These are phyloP conservation scores for Pseudomyrmex cubaensis DNA, from an alignment of 1,140 invertebrate genomes.

Conservation along the genomic window DNA sequence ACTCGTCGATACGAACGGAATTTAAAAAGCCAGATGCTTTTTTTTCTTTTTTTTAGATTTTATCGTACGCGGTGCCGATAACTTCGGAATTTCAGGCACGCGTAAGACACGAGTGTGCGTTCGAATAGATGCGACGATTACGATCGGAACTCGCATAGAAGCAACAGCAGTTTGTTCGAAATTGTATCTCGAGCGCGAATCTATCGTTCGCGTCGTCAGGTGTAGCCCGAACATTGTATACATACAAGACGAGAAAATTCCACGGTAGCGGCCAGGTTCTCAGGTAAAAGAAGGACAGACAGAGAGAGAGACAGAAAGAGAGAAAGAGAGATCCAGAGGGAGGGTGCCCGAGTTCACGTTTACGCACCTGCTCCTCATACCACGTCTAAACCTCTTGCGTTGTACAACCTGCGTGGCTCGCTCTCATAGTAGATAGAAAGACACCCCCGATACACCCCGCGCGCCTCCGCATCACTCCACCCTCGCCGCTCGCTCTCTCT, in stretches of 20 bases:
- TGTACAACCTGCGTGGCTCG: slow-evolving; percentile 81
- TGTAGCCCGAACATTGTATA: not conserved
- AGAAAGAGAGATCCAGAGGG: not conserved
- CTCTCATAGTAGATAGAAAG: slow-evolving; percentile 75
- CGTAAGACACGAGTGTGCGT: no score
- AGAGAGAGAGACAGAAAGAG: not conserved
- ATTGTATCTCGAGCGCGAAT: not conserved
- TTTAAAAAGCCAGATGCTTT: no score
- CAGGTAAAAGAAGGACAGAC: no score
- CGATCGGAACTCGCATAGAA: not conserved
- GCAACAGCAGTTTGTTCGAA: no score
- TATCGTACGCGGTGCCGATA: no score
- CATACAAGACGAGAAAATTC: slow-evolving; percentile 34
- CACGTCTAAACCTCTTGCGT: slow-evolving; percentile 81
- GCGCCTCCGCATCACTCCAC: slow-evolving; percentile 53
- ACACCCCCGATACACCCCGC: slow-evolving; percentile 58
- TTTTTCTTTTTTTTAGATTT: no score
- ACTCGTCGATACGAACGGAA: no score
- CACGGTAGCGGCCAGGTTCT: slow-evolving; percentile 19
- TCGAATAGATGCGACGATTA: not conserved
- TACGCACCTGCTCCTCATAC: slow-evolving; percentile 82
- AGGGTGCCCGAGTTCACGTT: slow-evolving; percentile 60
- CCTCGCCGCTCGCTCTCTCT: slow-evolving; percentile 34
- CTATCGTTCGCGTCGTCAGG: not conserved
- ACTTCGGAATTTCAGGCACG: no score